A percentile compares a stretch with the other conserved stretches of the same genome.
Evolutionary conservation across 2,888 invertebrate genomes (phyloP).

Genomic region (Megamerina dolium): DNA sequence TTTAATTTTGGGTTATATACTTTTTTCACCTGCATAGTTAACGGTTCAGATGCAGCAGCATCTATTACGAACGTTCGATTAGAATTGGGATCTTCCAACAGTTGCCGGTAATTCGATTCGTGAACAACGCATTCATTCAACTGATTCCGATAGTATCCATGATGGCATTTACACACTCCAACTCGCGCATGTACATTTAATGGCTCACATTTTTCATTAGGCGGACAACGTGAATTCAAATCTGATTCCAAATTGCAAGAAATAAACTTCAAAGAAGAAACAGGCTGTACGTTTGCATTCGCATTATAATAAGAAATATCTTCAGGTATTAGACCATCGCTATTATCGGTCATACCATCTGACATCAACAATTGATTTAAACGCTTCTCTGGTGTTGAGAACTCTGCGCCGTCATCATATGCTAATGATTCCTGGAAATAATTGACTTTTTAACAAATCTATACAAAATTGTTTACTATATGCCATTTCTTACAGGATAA

Average conservation of each 20-base stretch:
- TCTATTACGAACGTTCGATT: slow-evolving; percentile 23
- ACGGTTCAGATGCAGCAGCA: slow-evolving; percentile 15
- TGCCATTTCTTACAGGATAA: slow-evolving; percentile 22
- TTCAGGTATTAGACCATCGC: slow-evolving; percentile 50
- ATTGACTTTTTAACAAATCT: neutral
- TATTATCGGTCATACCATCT: slow-evolving; percentile 34
- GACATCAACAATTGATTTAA: slow-evolving; percentile 39
- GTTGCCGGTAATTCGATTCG: slow-evolving; percentile 32
- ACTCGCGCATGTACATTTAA: slow-evolving; percentile 54
- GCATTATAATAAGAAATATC: slow-evolving; percentile 47
- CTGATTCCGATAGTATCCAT: slow-evolving; percentile 55
- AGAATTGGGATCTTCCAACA: slow-evolving; percentile 22
- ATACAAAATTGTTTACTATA: neutral
- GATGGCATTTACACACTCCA: slow-evolving; percentile 68
- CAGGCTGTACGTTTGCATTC: neutral
- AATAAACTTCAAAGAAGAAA: slow-evolving; percentile 48
- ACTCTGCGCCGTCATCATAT: slow-evolving; percentile 43
- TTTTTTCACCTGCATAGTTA: slow-evolving; percentile 25
- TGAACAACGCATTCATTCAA: slow-evolving; percentile 44
- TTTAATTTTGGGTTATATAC: slow-evolving; percentile 28
- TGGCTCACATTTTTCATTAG: slow-evolving; percentile 65
- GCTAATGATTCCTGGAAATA: slow-evolving; percentile 18
- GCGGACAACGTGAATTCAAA: slow-evolving; percentile 52
- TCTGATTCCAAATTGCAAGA: slow-evolving; percentile 55
- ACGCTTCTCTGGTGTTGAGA: slow-evolving; percentile 40